phyloP scores from a whole-genome alignment of 2,888 invertebrate genomes.

The Sarcophaga subvicina region DNA sequence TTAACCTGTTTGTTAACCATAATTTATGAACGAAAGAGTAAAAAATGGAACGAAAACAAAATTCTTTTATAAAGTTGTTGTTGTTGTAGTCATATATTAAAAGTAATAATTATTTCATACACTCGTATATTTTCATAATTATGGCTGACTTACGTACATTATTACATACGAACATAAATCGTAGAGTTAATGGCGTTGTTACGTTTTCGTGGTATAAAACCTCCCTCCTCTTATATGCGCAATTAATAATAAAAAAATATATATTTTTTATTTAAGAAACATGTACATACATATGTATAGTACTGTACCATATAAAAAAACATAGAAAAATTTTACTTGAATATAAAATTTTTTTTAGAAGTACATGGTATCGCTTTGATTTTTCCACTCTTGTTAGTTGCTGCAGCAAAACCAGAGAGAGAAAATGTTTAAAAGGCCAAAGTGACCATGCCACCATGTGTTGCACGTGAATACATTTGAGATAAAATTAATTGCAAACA shows the following conservation, averaged over 20 bases:
- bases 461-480: conserved; percentile 67
- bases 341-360: background rate
- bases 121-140: conserved; percentile 59
- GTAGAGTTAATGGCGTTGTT: conserved; percentile 42
- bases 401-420: background rate
- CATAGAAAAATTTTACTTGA: too few species aligned
- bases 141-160: conserved; percentile 38
- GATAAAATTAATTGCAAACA: conserved; percentile 69
- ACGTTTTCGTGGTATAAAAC: conserved; percentile 3
- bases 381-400: conserved; percentile 3
- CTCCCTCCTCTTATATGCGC: conserved; percentile 17
- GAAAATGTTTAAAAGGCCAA: conserved; percentile 12
- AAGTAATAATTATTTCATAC: conserved; percentile 11
- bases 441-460: conserved; percentile 59
- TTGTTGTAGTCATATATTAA: background rate
- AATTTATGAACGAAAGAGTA: conserved; percentile 59
- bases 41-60: conserved; percentile 1
- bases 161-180: conserved; percentile 54
- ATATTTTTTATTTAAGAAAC: background rate
- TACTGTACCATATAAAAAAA: too few species aligned
- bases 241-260: conserved; percentile 32
- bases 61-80: background rate
- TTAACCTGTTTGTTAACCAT: conserved; percentile 75
- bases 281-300: too few species aligned
- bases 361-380: background rate